A percentile compares a stretch with the other conserved stretches of the same genome.
phyloP scores from a whole-genome alignment of 2,797 vertebrate genomes.

The Anguilla megastoma region DNA sequence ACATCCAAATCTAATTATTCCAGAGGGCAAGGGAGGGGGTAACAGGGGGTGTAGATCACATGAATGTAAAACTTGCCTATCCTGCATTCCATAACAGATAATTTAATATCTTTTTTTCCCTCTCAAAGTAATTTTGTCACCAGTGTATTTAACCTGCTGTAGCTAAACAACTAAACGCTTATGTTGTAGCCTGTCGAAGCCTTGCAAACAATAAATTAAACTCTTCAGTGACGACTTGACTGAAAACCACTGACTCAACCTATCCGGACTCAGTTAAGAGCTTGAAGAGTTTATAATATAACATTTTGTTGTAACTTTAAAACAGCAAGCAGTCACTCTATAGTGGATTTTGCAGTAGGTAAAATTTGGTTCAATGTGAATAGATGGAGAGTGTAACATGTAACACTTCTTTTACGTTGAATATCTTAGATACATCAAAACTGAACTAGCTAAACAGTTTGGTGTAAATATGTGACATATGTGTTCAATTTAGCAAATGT shows the following conservation, averaged over 20 bases:
- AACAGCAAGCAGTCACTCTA: neutral
- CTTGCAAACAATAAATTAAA: neutral
- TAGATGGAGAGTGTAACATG: neutral
- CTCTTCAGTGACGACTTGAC: neutral
- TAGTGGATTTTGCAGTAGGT: neutral
- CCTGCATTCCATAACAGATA: conserved; percentile 42
- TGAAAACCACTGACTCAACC: neutral
- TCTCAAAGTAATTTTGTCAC: conserved; percentile 17
- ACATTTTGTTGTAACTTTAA: neutral
- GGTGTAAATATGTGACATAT: neutral
- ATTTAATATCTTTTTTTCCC: conserved; percentile 27
- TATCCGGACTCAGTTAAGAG: neutral
- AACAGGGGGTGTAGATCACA: conserved; percentile 37
- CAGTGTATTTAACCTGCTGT: neutral
- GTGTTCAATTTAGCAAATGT: neutral
- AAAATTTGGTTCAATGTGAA: neutral
- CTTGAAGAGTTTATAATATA: neutral
- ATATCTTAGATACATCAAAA: neutral
- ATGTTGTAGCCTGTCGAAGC: neutral
- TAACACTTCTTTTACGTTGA: neutral
- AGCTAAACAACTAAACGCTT: neutral
- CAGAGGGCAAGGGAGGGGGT: conserved; percentile 53
- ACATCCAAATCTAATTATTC: conserved; percentile 70
- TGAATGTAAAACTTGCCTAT: conserved; percentile 41
- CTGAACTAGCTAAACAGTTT: neutral